Conservation (phyloP, 2,888 invertebrate species). For the Ferrisia virgata region DNA sequence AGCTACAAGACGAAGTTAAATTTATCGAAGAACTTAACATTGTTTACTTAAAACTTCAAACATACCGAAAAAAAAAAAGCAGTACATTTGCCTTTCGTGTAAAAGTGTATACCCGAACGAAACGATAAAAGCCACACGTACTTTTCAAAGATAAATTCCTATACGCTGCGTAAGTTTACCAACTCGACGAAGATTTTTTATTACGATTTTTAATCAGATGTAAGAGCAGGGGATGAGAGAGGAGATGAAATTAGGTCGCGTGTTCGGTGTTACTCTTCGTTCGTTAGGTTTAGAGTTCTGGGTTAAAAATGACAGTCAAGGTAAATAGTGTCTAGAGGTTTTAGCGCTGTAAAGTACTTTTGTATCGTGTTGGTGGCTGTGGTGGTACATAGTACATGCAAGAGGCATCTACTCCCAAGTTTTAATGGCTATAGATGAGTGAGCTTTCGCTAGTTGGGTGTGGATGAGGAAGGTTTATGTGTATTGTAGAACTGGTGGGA, state of each 20-base stretch:
- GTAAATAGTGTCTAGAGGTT: too few species aligned
- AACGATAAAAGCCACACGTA: conserved; percentile 5
- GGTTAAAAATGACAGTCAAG: too few species aligned
- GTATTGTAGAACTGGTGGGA: too few species aligned
- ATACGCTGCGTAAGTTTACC: background rate
- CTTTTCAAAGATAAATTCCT: conserved; percentile 13
- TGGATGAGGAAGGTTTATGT: too few species aligned
- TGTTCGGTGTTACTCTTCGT: too few species aligned
- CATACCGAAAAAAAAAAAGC: background rate
- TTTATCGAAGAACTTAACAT: conserved; percentile 2
- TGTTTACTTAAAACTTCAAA: conserved; percentile 17
- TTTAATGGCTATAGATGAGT: too few species aligned
- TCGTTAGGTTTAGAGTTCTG: too few species aligned
- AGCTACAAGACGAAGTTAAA: conserved; percentile 9
- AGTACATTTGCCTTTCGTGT: background rate
- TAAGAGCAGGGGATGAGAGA: background rate
- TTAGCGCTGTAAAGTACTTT: too few species aligned
- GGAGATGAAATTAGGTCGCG: background rate
- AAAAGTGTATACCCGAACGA: background rate
- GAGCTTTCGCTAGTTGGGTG: too few species aligned
- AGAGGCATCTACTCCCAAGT: too few species aligned
- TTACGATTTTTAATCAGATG: background rate
- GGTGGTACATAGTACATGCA: too few species aligned
- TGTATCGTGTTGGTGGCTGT: too few species aligned
- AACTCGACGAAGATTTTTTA: background rate